These are phyloP conservation scores for Drosophila rubida DNA, from an alignment of 2,888 invertebrate species.

Conservation along the genomic window DNA sequence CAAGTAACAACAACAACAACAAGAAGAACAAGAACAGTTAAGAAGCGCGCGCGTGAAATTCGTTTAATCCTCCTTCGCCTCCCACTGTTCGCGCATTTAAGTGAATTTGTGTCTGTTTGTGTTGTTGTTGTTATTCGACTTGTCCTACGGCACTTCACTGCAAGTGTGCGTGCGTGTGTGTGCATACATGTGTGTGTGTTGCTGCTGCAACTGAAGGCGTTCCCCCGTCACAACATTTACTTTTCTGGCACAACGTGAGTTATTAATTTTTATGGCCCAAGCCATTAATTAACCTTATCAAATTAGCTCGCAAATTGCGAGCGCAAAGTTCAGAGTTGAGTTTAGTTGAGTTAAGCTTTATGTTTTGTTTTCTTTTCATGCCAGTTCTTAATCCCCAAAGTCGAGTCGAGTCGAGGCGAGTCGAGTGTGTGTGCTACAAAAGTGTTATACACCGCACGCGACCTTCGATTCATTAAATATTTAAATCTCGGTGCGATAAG, in stretches of 20 bases:
- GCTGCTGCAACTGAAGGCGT: slow-evolving; percentile 23
- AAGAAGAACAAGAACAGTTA: slow-evolving; percentile 40
- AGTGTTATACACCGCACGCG: slow-evolving; percentile 39
- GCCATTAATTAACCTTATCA: slow-evolving; percentile 61
- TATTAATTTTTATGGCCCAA: slow-evolving; percentile 48
- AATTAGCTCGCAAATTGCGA: slow-evolving; percentile 51
- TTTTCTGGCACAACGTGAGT: slow-evolving; percentile 56
- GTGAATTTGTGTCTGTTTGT: slow-evolving; percentile 6
- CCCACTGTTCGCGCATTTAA: not conserved
- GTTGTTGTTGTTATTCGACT: not conserved
- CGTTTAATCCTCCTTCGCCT: slow-evolving; percentile 25
- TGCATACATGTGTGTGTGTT: not conserved
- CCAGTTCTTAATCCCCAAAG: slow-evolving; percentile 43
- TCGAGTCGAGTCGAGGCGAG: slow-evolving; percentile 4
- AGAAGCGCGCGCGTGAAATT: slow-evolving; percentile 49
- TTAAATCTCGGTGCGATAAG: slow-evolving; percentile 67
- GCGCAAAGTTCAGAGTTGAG: slow-evolving; percentile 59
- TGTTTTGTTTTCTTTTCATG: slow-evolving; percentile 22
- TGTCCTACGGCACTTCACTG: slow-evolving; percentile 1
- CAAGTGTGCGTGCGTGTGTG: slow-evolving; percentile 3
- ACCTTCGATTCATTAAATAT: slow-evolving; percentile 66
- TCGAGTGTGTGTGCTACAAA: slow-evolving; percentile 23
- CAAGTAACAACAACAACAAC: slow-evolving; percentile 16
- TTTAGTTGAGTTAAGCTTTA: slow-evolving; percentile 30
- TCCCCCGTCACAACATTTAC: slow-evolving; percentile 4